Conservation (phyloP, 2,113 vertebrate genomes). For the Martes martes region DNA sequence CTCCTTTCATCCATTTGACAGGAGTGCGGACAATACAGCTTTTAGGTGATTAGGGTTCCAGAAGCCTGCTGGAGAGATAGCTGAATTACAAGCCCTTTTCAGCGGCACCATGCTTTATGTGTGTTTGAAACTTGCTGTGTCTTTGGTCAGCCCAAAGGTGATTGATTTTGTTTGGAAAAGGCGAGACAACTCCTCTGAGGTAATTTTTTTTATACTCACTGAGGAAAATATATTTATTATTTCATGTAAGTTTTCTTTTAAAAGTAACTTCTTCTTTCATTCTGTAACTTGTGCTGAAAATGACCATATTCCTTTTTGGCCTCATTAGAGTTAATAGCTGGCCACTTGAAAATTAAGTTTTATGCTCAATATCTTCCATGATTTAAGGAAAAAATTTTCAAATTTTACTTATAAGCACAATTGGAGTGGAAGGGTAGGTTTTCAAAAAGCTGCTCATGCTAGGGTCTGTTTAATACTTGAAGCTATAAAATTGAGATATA, state of each 20-base stretch:
- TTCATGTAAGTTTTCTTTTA: conserved; percentile 40
- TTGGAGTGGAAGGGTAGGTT: neutral
- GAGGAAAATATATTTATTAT: neutral
- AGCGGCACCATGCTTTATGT: neutral
- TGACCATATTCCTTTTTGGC: neutral
- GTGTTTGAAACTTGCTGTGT: conserved; percentile 24
- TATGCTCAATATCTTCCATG: neutral
- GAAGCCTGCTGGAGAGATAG: neutral
- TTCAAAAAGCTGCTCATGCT: neutral
- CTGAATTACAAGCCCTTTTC: neutral
- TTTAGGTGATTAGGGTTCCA: neutral
- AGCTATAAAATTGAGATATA: neutral
- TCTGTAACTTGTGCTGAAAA: conserved; percentile 37
- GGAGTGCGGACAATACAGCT: neutral
- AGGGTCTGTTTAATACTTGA: neutral
- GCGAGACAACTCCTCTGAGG: conserved; percentile 16
- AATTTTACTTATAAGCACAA: conserved; percentile 26
- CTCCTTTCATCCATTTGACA: neutral
- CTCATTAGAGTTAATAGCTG: neutral
- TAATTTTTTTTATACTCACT: neutral
- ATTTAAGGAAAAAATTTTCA: neutral
- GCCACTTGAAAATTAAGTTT: conserved; percentile 18
- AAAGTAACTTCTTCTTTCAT: conserved; percentile 19
- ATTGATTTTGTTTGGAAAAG: conserved; percentile 34
- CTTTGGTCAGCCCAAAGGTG: neutral